Conservation (phyloP, 1,140 invertebrate species). For the Mylabris phalerata region DNA sequence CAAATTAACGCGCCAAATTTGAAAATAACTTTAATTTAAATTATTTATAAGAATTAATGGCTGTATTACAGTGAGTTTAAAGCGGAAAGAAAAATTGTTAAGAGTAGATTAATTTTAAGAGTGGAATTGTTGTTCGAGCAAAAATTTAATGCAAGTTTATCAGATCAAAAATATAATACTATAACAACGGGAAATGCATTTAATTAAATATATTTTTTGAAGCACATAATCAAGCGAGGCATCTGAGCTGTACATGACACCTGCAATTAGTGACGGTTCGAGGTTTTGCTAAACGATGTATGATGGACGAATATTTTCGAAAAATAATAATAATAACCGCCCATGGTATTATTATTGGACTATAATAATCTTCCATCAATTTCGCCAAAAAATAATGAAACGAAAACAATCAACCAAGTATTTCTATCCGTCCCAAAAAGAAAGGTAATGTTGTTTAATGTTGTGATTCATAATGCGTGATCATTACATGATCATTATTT, state of each 20-base stretch:
- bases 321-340: not conserved
- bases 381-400: constrained; percentile 1
- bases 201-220: constrained; percentile 33
- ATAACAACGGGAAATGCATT: constrained; percentile 33
- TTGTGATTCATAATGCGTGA: too few relatives aligned
- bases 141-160: constrained; percentile 10
- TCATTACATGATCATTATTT: constrained; percentile 12
- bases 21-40: too few relatives aligned
- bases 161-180: constrained; percentile 29
- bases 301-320: not conserved
- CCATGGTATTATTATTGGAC: too few relatives aligned
- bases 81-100: too few relatives aligned
- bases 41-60: too few relatives aligned
- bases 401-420: too few relatives aligned
- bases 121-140: too few relatives aligned
- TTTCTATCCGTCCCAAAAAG: too few relatives aligned
- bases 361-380: not conserved
- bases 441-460: too few relatives aligned
- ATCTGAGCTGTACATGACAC: constrained; percentile 28
- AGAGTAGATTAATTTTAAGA: too few relatives aligned
- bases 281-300: constrained; percentile 30
- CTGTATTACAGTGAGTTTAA: too few relatives aligned
- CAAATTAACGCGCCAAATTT: too few relatives aligned
- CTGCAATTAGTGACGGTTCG: constrained; percentile 36
- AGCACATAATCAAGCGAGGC: constrained; percentile 26